phyloP scores from a whole-genome alignment of 2,888 invertebrate genomes.

The Pinctada fucata region DNA sequence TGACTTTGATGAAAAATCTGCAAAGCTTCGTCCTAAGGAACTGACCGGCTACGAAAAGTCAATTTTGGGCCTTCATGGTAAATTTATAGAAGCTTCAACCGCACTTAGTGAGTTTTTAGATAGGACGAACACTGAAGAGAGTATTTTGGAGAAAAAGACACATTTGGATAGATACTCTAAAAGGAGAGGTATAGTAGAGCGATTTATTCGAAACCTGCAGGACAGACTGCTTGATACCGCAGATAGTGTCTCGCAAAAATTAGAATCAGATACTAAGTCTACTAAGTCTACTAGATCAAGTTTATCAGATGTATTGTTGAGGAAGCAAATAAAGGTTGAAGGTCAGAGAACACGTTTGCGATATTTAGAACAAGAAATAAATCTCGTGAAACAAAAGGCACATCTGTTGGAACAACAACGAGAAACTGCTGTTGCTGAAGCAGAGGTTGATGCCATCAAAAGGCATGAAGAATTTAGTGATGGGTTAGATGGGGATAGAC shows the following conservation, averaged over 20 bases:
- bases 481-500: not conserved
- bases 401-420: too few species aligned
- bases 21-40: not conserved
- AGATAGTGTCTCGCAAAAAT: not conserved
- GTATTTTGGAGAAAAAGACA: not conserved
- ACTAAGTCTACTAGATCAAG: not conserved
- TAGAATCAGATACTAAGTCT: not conserved
- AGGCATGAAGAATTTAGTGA: not conserved
- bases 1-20: not conserved
- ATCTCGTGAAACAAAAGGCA: constrained; percentile 1
- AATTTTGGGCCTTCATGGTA: not conserved
- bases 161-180: not conserved
- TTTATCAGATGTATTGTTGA: not conserved
- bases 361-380: constrained; percentile 8
- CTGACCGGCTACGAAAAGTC: not conserved
- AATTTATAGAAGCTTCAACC: not conserved
- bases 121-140: not conserved
- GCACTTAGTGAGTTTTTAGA: not conserved
- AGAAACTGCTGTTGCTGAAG: not conserved
- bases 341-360: constrained; percentile 1
- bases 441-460: constrained; percentile 20
- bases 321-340: constrained; percentile 6
- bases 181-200: not conserved
- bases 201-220: not conserved
- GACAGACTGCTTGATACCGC: not conserved